Conservation (phyloP, 2,888 invertebrate genomes). For the Hypomecis punctinalis region DNA sequence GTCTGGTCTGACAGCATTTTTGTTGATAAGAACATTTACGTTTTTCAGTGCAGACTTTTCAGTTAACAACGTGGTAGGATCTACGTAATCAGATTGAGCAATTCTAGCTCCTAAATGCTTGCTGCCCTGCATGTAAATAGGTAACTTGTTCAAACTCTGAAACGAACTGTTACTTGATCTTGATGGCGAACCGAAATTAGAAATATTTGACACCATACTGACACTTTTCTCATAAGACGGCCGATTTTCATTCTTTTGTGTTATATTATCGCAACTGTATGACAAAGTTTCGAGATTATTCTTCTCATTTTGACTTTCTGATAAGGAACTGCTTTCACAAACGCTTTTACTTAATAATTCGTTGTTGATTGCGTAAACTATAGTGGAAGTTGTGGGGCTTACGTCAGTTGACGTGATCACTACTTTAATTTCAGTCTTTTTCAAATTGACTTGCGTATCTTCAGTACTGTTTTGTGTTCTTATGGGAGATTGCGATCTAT, state of each 20-base stretch:
- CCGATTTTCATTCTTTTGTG: slow-evolving; percentile 59
- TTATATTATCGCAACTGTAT: slow-evolving; percentile 74
- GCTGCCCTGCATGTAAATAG: slow-evolving; percentile 91
- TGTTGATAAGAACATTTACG: slow-evolving; percentile 87
- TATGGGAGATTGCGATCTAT: slow-evolving; percentile 54
- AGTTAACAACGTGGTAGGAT: slow-evolving; percentile 88
- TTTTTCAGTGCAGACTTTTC: slow-evolving; percentile 77
- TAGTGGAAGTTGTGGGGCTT: slow-evolving; percentile 66
- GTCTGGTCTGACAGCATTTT: slow-evolving; percentile 82
- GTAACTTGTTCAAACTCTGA: slow-evolving; percentile 78
- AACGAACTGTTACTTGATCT: slow-evolving; percentile 73
- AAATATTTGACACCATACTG: slow-evolving; percentile 67
- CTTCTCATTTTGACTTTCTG: slow-evolving; percentile 73
- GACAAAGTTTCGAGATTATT: slow-evolving; percentile 71
- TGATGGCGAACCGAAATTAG: slow-evolving; percentile 64
- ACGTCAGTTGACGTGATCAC: slow-evolving; percentile 71
- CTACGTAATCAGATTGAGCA: slow-evolving; percentile 94
- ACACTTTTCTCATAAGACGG: slow-evolving; percentile 70
- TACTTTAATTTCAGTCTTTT: slow-evolving; percentile 71
- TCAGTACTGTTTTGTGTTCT: slow-evolving; percentile 50
- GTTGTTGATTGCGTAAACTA: slow-evolving; percentile 56
- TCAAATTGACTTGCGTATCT: slow-evolving; percentile 52
- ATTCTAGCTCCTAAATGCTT: slow-evolving; percentile 94
- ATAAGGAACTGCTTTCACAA: slow-evolving; percentile 68
- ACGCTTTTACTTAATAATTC: slow-evolving; percentile 74